Percentiles rank a stretch among this genome's conserved stretches.
These are phyloP conservation scores for Drosophila kanekoi DNA, from an alignment of 2,888 invertebrate genomes.

Conservation along the genomic window DNA sequence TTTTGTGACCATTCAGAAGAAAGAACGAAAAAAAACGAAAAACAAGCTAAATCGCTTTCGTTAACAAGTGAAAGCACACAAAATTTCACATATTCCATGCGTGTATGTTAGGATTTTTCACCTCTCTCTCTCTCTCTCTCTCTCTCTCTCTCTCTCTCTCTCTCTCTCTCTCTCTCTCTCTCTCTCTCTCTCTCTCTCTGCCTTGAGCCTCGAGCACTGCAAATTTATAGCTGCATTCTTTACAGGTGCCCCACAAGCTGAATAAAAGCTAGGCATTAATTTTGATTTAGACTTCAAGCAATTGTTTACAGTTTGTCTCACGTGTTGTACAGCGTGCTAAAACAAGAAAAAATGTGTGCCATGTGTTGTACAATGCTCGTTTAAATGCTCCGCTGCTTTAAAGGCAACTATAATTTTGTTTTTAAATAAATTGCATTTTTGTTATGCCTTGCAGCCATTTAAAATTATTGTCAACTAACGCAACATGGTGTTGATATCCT, in stretches of 20 bases:
- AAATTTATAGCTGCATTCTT: slow-evolving; percentile 59
- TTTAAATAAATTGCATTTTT: slow-evolving; percentile 28
- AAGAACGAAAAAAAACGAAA: slow-evolving; percentile 11
- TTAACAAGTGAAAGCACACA: slow-evolving; percentile 59
- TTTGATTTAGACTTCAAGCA: slow-evolving; percentile 44
- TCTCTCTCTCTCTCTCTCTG: neutral
- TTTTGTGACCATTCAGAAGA: slow-evolving; percentile 14
- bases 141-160: neutral
- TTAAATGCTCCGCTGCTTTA: slow-evolving; percentile 10
- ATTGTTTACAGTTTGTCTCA: slow-evolving; percentile 43
- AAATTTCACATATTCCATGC: slow-evolving; percentile 43
- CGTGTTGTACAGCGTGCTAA: slow-evolving; percentile 17
- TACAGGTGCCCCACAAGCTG: slow-evolving; percentile 24
- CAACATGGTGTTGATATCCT: neutral
- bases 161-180: neutral
- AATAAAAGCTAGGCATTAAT: slow-evolving; percentile 45
- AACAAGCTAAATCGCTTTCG: slow-evolving; percentile 64
- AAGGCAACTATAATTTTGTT: slow-evolving; percentile 1
- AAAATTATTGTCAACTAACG: slow-evolving; percentile 12
- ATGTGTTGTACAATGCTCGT: slow-evolving; percentile 8
- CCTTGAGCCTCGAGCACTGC: slow-evolving; percentile 26
- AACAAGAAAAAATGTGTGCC: neutral
- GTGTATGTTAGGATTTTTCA: slow-evolving; percentile 14
- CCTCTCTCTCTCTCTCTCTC: neutral
- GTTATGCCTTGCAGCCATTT: slow-evolving; percentile 2